These are phyloP conservation scores for Cyprinus carpio DNA, from an alignment of 2,113 vertebrate species.

Conservation along the genomic window DNA sequence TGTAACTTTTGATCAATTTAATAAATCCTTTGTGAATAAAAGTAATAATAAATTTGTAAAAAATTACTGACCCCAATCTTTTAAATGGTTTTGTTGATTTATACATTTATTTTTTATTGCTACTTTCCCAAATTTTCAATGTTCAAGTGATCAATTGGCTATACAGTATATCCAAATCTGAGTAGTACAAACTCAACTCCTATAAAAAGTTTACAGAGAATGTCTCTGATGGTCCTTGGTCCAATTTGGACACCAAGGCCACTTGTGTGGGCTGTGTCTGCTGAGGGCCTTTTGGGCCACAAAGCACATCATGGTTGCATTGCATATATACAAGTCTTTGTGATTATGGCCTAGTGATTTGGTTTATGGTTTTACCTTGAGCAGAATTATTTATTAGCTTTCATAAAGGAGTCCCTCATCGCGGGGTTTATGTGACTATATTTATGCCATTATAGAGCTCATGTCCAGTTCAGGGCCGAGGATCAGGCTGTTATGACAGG, in stretches of 20 bases:
- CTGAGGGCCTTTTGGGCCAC: constrained; percentile 2
- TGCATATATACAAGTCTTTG: constrained; percentile 9
- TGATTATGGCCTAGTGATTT: constrained; percentile 17
- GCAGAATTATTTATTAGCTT: constrained; percentile 41
- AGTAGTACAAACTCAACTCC: not conserved
- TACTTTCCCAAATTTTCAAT: not conserved
- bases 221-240: not conserved
- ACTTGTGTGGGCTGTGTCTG: not conserved
- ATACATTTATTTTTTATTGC: not conserved
- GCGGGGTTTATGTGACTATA: constrained; percentile 44
- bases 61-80: no score
- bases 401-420: constrained; percentile 21
- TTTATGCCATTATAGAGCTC: constrained; percentile 42
- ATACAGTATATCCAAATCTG: not conserved
- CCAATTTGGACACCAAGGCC: not conserved
- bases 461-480: constrained; percentile 45
- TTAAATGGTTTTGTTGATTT: no score
- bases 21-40: no score
- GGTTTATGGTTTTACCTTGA: constrained; percentile 27
- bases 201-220: not conserved
- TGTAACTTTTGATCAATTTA: no score
- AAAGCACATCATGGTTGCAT: constrained; percentile 7
- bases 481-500: constrained; percentile 18
- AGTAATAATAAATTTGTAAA: no score
- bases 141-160: not conserved